A percentile compares a stretch with the other conserved stretches of the same genome.
Evolutionary conservation across 2,888 invertebrate genomes (phyloP).

Genomic region (Athalia cordata): DNA sequence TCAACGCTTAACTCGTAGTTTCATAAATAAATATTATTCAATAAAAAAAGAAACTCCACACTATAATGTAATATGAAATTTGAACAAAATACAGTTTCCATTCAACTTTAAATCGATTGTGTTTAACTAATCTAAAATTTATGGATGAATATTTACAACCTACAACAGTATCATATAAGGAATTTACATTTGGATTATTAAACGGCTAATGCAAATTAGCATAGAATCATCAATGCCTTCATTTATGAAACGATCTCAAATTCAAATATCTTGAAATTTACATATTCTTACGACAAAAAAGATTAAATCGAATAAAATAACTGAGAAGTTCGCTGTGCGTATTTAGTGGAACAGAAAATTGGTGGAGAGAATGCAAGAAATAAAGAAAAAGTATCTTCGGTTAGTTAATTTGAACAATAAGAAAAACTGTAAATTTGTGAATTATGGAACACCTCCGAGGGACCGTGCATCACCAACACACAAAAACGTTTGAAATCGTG

Average conservation of each 20-base stretch:
- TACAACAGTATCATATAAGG: not conserved
- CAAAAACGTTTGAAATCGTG: too few species aligned
- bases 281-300: not conserved
- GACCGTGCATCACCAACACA: too few species aligned
- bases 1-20: conserved; percentile 2
- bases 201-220: not conserved
- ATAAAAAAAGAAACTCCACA: too few species aligned
- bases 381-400: too few species aligned
- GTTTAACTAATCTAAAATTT: conserved; percentile 8
- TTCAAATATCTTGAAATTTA: not conserved
- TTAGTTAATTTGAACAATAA: too few species aligned
- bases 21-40: too few species aligned
- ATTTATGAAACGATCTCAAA: not conserved
- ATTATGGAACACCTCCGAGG: too few species aligned
- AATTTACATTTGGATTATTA: conserved; percentile 1
- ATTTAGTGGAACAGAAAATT: not conserved
- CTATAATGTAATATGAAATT: not conserved
- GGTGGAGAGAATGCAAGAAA: too few species aligned
- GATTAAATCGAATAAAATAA: not conserved
- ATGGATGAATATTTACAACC: conserved; percentile 17
- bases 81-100: not conserved
- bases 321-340: not conserved
- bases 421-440: too few species aligned
- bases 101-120: not conserved
- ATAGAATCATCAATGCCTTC: not conserved